Conservation (phyloP, 2,888 invertebrate species). For the Synergus gifuensis region DNA sequence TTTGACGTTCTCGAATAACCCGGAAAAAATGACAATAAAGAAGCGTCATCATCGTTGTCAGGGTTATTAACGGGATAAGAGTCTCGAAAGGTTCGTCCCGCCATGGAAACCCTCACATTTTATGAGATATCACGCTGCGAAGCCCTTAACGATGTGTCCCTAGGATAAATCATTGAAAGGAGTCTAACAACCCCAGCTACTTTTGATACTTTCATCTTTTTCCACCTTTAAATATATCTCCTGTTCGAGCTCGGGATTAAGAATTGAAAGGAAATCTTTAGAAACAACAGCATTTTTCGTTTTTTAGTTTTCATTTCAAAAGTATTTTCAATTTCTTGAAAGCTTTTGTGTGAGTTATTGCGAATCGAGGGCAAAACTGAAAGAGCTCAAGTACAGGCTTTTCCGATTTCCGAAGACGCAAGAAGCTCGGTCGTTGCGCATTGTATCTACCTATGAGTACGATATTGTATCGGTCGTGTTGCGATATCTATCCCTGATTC, state of each 20-base stretch:
- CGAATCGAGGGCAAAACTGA: constrained; percentile 13
- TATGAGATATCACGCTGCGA: constrained; percentile 16
- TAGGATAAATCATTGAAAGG: background rate
- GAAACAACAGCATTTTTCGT: no score
- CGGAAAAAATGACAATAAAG: constrained; percentile 16
- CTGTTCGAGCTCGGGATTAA: background rate
- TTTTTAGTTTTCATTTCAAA: background rate
- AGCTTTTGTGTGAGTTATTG: background rate
- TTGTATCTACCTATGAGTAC: background rate
- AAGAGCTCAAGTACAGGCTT: background rate
- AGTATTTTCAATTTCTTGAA: background rate
- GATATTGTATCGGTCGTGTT: constrained; percentile 30
- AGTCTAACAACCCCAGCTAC: background rate
- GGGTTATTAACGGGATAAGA: constrained; percentile 24
- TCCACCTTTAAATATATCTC: background rate
- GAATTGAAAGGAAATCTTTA: no score
- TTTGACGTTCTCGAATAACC: constrained; percentile 10
- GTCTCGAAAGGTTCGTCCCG: background rate
- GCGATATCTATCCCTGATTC: constrained; percentile 6
- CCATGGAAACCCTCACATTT: background rate
- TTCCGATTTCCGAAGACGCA: constrained; percentile 19
- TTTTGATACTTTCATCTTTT: background rate
- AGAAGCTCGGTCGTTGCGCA: background rate
- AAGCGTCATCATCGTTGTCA: constrained; percentile 9
- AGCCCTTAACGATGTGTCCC: background rate